Conservation (phyloP, 2,113 vertebrate species). For the Erythrolamprus reginae region DNA sequence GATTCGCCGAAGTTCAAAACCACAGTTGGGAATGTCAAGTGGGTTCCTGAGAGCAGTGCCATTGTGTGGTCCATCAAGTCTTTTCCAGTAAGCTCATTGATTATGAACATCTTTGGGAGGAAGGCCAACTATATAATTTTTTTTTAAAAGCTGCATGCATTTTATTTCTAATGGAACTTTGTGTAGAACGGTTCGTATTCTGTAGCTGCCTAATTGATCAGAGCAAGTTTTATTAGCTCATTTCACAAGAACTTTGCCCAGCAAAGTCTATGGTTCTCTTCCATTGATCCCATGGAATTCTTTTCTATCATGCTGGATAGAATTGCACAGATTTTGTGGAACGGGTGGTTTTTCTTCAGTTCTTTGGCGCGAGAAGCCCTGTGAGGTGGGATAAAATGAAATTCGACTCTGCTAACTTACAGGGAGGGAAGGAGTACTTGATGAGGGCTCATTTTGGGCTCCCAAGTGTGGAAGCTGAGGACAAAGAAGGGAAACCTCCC, state of each 20-base stretch:
- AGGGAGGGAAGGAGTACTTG: conserved; percentile 97
- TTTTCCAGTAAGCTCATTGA: conserved; percentile 81
- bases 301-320: background rate
- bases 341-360: background rate
- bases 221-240: background rate
- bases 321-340: background rate
- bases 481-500: conserved; percentile 96
- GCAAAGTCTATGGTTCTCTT: background rate
- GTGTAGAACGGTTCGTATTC: background rate
- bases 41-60: conserved; percentile 97
- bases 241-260: background rate
- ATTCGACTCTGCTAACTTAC: background rate
- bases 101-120: background rate
- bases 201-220: background rate
- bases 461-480: conserved; percentile 95
- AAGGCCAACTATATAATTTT: too few relatives aligned
- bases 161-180: too few relatives aligned
- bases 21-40: conserved; percentile 96
- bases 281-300: too few relatives aligned
- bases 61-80: conserved; percentile 99
- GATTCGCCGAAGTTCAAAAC: conserved; percentile 99
- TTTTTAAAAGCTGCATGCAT: too few relatives aligned
- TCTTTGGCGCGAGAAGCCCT: background rate
- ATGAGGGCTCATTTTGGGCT: conserved; percentile 96
- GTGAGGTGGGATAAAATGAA: background rate